phyloP scores from a whole-genome alignment of 2,888 invertebrate species.

The Thyatira batis region DNA sequence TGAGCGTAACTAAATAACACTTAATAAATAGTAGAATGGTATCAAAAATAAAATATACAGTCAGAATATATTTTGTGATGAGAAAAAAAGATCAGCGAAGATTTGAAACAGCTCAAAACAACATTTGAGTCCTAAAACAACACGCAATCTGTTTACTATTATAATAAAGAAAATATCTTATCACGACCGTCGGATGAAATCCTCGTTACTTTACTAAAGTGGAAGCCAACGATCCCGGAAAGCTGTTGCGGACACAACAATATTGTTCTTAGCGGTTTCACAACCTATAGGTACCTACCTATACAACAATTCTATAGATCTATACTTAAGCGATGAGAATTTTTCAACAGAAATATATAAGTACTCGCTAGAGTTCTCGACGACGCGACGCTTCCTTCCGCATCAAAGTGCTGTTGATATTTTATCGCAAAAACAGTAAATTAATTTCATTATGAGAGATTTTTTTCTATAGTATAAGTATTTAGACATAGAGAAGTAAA shows the following conservation, averaged over 20 bases:
- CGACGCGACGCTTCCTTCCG: background rate
- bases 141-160: background rate
- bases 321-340: background rate
- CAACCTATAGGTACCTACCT: background rate
- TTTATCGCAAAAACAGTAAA: background rate
- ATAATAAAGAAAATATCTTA: background rate
- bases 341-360: background rate
- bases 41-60: background rate
- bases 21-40: no score
- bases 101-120: no score
- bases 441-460: background rate
- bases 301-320: background rate
- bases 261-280: background rate
- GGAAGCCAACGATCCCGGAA: constrained; percentile 1
- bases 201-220: constrained; percentile 1
- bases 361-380: background rate
- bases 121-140: background rate
- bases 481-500: no score
- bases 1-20: no score
- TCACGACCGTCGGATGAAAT: background rate
- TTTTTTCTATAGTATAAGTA: no score
- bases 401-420: background rate
- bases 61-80: no score
- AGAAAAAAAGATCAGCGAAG: no score
- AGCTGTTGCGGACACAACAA: background rate